phyloP scores from a whole-genome alignment of 2,797 vertebrate species.

The Lutjanus argentimaculatus region DNA sequence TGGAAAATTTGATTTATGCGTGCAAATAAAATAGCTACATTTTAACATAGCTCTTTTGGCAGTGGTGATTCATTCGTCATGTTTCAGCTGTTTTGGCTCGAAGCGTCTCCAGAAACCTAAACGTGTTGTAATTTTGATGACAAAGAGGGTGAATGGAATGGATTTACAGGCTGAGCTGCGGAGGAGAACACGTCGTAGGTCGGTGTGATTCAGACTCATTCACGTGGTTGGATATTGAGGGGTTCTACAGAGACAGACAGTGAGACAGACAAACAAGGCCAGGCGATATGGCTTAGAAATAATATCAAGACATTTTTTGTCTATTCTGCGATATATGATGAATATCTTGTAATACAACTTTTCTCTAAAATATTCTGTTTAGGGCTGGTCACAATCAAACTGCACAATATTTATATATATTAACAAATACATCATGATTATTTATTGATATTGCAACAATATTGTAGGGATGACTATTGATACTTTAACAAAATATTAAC shows the following conservation, averaged over 20 bases:
- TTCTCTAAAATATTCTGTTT: too few species aligned
- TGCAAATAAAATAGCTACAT: background rate
- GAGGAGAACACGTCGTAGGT: slow-evolving; percentile 4
- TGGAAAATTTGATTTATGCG: background rate
- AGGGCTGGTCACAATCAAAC: too few species aligned
- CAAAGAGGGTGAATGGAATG: slow-evolving; percentile 20
- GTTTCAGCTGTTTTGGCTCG: background rate
- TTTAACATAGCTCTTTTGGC: background rate
- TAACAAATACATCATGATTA: too few species aligned
- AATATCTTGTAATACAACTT: too few species aligned
- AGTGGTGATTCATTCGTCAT: background rate
- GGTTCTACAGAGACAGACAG: background rate
- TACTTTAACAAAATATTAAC: too few species aligned
- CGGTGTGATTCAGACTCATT: slow-evolving; percentile 35
- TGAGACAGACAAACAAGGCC: slow-evolving; percentile 5
- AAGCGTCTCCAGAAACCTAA: background rate
- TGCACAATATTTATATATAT: too few species aligned
- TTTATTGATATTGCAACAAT: too few species aligned
- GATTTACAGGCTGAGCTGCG: slow-evolving; percentile 20
- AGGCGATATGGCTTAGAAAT: too few species aligned
- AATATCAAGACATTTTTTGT: too few species aligned
- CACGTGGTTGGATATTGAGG: slow-evolving; percentile 4
- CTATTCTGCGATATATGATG: too few species aligned
- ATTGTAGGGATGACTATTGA: too few species aligned
- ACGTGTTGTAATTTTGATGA: background rate